Conservation (phyloP, 2,113 vertebrate species). For the Axis porcinus region DNA sequence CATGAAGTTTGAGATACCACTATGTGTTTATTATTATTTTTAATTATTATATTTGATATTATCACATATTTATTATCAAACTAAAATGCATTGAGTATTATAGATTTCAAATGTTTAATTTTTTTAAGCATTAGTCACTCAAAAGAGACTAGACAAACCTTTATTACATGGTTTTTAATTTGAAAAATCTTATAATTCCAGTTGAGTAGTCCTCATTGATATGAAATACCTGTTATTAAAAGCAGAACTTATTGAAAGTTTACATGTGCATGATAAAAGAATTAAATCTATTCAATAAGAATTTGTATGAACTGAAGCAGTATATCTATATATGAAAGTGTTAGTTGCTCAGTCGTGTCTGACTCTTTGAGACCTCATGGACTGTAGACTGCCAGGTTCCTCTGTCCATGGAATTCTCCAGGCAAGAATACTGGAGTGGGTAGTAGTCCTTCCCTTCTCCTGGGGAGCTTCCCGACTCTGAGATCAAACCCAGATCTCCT, state of each 20-base stretch:
- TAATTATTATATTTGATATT: not conserved
- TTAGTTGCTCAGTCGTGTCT: not conserved
- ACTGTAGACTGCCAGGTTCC: not conserved
- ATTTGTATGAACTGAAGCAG: not conserved
- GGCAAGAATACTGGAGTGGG: not conserved
- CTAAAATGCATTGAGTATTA: not conserved
- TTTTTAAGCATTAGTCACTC: not conserved
- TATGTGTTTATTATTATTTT: not conserved
- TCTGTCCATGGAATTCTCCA: not conserved
- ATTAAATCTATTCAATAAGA: not conserved
- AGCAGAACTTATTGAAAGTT: not conserved
- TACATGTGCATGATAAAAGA: not conserved
- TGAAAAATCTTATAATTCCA: not conserved
- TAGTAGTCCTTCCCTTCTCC: not conserved
- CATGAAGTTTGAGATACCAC: not conserved
- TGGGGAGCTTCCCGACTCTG: not conserved
- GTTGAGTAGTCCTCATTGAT: not conserved
- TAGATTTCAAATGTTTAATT: not conserved
- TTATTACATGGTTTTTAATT: not conserved
- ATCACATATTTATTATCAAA: not conserved
- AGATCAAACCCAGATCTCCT: not conserved
- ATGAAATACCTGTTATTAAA: not conserved
- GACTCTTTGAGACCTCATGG: not conserved
- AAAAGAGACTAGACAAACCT: not conserved
- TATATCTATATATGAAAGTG: not conserved